Base-by-base conservation (phyloP, 2,113 vertebrate genomes). In the Pedionomus torquatus region DNA sequence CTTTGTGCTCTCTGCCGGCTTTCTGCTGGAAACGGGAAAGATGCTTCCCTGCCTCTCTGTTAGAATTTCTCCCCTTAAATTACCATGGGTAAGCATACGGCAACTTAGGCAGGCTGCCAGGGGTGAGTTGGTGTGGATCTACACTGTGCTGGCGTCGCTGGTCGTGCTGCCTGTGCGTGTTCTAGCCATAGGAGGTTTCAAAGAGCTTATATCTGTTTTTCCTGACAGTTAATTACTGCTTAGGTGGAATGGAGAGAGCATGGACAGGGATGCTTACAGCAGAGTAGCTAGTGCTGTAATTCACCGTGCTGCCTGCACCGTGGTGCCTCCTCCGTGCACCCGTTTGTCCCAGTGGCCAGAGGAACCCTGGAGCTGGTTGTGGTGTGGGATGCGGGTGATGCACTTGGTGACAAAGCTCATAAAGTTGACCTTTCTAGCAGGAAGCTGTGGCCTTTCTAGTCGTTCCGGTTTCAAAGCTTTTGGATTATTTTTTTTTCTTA, bases 301-400 rank as follows among this genome's bases (percentile, higher is more conserved):
- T 83, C 20, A 5, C 35, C 17, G 23, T 5, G 24, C 51, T 58
- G 15, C 39, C 70, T 78, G 65, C 37, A 13, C 16, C 17, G 3
- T 0, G 0, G 21, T 8, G 30, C 49, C 30, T 69, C 30, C 6
- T 30, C 64, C 4, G 13, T 9, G n/a, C 19, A 16, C 25, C 13
- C 20, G 4, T 39, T 61, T 60, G 71, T 71, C 43, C 11, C 31
- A 7, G 26, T 2, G 11, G 25, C 35, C 33, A 1, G 57, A 54
- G 25, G 61, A 28, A n/a, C 52, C 41, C 61, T 70, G 69, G 44
- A 69, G 20, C 49, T 35, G 46, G 12, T 9, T 60, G 33, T 49
- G 79, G 9, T 60, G 4, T 0, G 1, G 31, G 57, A 52, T 76
- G 43, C 44, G 51, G 76, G 30, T 16, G 43, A 25, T 71, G 25